Percentiles rank a stretch among this genome's conserved stretches.
Evolutionary conservation across 2,113 vertebrate species (phyloP).

Genomic region (Lepus timidus): DNA sequence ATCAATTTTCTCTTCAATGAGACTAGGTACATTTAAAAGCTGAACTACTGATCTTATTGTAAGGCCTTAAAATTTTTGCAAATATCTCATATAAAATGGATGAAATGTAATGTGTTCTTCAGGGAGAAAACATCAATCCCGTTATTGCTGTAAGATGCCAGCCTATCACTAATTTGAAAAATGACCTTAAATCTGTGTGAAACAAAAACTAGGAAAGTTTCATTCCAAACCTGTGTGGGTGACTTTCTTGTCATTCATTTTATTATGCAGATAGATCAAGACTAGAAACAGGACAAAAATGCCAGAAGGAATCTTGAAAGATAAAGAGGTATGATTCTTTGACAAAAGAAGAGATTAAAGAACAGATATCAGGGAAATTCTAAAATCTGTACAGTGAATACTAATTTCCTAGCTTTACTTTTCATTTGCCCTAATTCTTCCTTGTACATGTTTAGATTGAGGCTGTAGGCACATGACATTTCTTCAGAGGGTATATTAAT

Average conservation of each 20-base stretch:
- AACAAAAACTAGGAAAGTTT: conserved; percentile 19
- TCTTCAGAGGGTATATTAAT: conserved; percentile 5
- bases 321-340: background rate
- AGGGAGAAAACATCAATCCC: background rate
- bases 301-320: background rate
- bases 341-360: background rate
- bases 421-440: background rate
- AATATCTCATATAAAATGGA: background rate
- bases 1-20: background rate
- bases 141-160: background rate
- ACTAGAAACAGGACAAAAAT: background rate
- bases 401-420: background rate
- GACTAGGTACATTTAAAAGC: background rate
- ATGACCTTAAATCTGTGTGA: conserved; percentile 23
- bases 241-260: conserved; percentile 22
- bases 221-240: background rate
- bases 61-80: conserved; percentile 39
- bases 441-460: background rate
- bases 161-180: conserved; percentile 33
- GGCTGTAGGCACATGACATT: background rate
- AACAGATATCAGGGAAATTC: background rate
- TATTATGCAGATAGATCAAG: background rate
- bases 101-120: conserved; percentile 15
- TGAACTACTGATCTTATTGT: conserved; percentile 36
- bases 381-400: background rate